Evolutionary conservation across 2,797 vertebrate genomes (phyloP), one percentile per base, ranked within the genome.

Genomic region (Bradypodion pumilum): DNA sequence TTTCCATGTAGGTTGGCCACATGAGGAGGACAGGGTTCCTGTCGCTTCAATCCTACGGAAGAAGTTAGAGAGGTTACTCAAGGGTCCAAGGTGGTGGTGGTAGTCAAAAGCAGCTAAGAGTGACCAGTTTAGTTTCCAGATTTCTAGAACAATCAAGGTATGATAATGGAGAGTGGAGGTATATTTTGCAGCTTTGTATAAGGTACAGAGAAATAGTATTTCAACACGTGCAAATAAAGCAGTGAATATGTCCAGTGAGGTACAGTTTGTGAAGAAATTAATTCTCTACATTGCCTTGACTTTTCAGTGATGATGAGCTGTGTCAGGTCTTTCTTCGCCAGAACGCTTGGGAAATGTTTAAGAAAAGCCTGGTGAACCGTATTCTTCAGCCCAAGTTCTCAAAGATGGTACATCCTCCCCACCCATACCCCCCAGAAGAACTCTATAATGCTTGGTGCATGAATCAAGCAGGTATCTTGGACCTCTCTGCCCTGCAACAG

Each of bases 251-350:
- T 40, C 32, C 21, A 16, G 40, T 1, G 0, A 72, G 42, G 2
- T 35, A 27, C 49, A 52, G 40, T 86, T 29, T 32, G 75, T 37
- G 42, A 81, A 81, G 23, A 27, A 7, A 2, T 68, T 83, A 19
- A 8, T 81, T 85, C 37, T 76, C 35, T n/a, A 29, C 82, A 88
- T 21, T 87, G 37, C 16, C 85, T 76, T 76, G 12, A 70, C 13
- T 52, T 91, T 80, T 83, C 6, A 87, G 92, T 10, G 92, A 94
- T n/a, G 89, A 88, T 3, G 82, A 91, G 19, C 72, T 94, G 16
- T 94, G 89, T 87, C 89, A 91, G 86, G 86, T 80, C 56, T 94
- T 93, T 86, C 90, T 95, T 68, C 81, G 88, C 80, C 87, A 95
- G 82, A 91, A 95, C 32, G 76, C 74, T 68, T 95, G 93, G 94